phyloP scores from a whole-genome alignment of 2,888 invertebrate genomes.

The Chalcis sispes region DNA sequence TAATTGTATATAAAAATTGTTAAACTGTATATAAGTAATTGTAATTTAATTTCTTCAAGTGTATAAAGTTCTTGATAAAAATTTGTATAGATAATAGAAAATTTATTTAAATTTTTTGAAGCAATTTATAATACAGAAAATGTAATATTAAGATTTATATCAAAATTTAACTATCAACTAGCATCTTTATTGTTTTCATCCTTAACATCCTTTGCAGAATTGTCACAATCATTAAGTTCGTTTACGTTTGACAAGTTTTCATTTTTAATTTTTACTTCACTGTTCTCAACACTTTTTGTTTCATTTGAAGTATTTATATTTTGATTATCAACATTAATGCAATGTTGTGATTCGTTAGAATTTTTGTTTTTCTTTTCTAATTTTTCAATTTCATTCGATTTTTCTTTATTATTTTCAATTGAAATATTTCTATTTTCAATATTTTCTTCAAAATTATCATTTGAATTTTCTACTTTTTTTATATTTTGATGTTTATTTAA shows the following conservation, averaged over 20 bases:
- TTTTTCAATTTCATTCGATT: neutral
- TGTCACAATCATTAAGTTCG: neutral
- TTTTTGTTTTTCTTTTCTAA: too few species aligned
- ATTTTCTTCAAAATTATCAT: neutral
- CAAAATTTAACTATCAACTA: constrained; percentile 22
- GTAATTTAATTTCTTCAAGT: constrained; percentile 21
- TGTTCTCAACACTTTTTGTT: too few species aligned
- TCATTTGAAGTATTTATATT: too few species aligned
- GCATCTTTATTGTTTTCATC: neutral
- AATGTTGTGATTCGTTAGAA: too few species aligned
- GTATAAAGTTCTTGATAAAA: neutral
- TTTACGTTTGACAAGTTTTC: constrained; percentile 50
- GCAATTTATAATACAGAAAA: constrained; percentile 42
- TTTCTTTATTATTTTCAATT: neutral
- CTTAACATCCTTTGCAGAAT: neutral
- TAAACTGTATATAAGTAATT: constrained; percentile 48
- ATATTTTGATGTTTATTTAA: neutral
- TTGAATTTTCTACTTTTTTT: constrained; percentile 4
- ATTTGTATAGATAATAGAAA: constrained; percentile 10
- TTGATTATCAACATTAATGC: too few species aligned
- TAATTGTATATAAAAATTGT: constrained; percentile 46
- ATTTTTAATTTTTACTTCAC: constrained; percentile 57
- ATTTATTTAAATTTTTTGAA: constrained; percentile 35
- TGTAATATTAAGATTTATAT: constrained; percentile 8
- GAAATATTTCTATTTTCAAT: neutral